phyloP scores from a whole-genome alignment of 2,888 invertebrate genomes.

The Andrena camellia region DNA sequence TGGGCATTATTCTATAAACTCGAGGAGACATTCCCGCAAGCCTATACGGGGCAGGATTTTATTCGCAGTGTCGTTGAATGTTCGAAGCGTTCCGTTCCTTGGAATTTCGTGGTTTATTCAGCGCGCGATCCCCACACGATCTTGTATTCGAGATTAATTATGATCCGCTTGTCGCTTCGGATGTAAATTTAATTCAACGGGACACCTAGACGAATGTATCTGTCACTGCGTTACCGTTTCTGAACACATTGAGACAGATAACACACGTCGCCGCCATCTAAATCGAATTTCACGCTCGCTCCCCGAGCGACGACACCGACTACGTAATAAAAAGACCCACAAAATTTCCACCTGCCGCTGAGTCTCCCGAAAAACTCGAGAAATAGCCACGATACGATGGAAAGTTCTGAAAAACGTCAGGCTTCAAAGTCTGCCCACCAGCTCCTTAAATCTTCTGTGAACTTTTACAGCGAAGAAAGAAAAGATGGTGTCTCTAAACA shows the following conservation, averaged over 20 bases:
- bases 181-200: constrained; percentile 62
- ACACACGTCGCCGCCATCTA: constrained; percentile 61
- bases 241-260: constrained; percentile 68
- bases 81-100: not conserved
- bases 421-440: not conserved
- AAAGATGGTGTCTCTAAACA: not conserved
- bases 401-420: not conserved
- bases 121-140: not conserved
- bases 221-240: constrained; percentile 66
- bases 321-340: constrained; percentile 45
- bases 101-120: constrained; percentile 16
- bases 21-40: too few relatives aligned
- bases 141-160: constrained; percentile 60
- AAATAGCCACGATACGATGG: not conserved
- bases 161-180: constrained; percentile 57
- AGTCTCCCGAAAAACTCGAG: not conserved
- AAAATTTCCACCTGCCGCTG: constrained; percentile 21
- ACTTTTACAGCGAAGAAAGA: not conserved
- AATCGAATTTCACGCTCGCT: constrained; percentile 65
- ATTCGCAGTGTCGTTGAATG: not conserved
- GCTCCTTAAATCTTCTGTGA: not conserved
- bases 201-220: constrained; percentile 67
- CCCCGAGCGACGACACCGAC: constrained; percentile 31
- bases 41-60: not conserved
- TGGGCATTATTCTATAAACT: not conserved